Conservation (phyloP, 2,797 vertebrate genomes). For the Astyanax mexicanus region DNA sequence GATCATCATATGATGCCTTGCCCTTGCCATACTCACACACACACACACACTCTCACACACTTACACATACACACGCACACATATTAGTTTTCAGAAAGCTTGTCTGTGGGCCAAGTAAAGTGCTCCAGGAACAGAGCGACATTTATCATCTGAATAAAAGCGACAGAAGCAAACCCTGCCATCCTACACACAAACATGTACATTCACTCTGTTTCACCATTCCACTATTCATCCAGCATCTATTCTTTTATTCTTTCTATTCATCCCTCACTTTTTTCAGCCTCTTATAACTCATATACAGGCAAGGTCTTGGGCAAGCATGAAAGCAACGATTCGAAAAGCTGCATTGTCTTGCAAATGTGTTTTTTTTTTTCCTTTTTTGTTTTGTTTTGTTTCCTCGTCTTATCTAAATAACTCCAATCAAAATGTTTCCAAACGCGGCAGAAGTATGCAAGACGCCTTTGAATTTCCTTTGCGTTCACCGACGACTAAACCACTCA, state of each 20-base stretch:
- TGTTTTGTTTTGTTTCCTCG: not conserved
- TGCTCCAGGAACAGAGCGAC: not conserved
- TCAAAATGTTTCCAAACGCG: conserved; percentile 65
- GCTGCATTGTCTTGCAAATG: not conserved
- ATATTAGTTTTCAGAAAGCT: not conserved
- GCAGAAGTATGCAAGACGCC: conserved; percentile 18
- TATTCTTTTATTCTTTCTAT: conserved; percentile 5
- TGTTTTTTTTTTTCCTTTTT: too few relatives aligned
- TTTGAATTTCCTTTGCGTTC: conserved; percentile 42
- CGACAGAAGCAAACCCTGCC: not conserved
- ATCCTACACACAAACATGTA: conserved; percentile 47
- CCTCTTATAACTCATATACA: not conserved
- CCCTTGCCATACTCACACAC: too few relatives aligned
- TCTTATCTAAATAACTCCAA: conserved; percentile 16
- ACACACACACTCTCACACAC: not conserved
- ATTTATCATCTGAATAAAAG: conserved; percentile 5
- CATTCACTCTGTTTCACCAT: conserved; percentile 40
- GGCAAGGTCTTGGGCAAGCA: not conserved
- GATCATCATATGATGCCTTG: not conserved
- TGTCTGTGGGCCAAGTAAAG: not conserved
- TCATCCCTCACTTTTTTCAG: not conserved
- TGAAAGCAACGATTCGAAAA: not conserved
- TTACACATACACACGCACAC: not conserved
- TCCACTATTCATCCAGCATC: conserved; percentile 57
- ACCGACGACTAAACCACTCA: conserved; percentile 38